Conservation (phyloP, 1,140 invertebrate genomes). For the Drosophila melanica region DNA sequence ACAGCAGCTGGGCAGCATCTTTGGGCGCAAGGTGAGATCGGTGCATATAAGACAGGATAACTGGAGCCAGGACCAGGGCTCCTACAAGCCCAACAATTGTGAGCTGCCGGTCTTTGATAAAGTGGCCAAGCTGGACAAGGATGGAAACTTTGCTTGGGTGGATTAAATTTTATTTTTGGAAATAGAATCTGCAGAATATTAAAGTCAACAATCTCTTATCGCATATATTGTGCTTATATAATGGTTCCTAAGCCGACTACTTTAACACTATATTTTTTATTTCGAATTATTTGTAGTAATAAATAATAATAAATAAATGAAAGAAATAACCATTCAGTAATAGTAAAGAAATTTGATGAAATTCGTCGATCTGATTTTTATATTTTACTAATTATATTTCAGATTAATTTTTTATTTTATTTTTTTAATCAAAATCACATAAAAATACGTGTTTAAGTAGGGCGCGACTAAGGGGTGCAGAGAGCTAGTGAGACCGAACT, state of each 20-base stretch:
- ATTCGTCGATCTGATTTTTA: too few species aligned
- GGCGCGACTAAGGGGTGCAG: too few species aligned
- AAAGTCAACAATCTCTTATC: background rate
- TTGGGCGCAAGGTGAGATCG: constrained; percentile 53
- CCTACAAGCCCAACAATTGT: constrained; percentile 65
- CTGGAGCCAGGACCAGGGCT: constrained; percentile 40
- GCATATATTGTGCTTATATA: background rate
- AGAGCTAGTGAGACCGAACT: too few species aligned
- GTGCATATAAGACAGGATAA: constrained; percentile 38
- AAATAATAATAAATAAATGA: too few species aligned
- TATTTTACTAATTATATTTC: too few species aligned
- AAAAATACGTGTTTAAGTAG: too few species aligned
- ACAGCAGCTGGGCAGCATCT: constrained; percentile 50
- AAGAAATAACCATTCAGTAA: too few species aligned
- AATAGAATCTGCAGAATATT: background rate
- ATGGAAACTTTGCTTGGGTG: constrained; percentile 77
- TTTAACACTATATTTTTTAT: background rate
- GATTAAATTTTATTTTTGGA: constrained; percentile 46
- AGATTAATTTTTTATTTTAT: too few species aligned
- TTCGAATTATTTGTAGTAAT: background rate
- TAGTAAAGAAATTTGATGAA: too few species aligned
- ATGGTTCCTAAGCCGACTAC: background rate
- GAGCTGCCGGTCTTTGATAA: constrained; percentile 51
- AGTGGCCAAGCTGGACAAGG: constrained; percentile 55
- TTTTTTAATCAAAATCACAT: too few species aligned